Base-by-base conservation (phyloP, 1,140 invertebrate species). In the Euwallacea fornicatus region DNA sequence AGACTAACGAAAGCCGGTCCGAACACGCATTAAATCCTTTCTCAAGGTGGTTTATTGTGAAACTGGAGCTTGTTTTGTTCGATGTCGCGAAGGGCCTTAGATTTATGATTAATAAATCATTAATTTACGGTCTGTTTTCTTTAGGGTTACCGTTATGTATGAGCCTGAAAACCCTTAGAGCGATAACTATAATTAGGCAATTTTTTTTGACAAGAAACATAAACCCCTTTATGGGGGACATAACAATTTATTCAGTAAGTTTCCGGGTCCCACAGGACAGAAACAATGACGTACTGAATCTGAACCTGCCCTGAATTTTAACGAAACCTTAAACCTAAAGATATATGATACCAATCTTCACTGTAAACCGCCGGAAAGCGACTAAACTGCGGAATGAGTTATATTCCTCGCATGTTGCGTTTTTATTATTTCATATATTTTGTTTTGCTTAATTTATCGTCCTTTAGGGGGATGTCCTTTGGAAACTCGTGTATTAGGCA, bases 271-370 rank as follows among this genome's bases (percentile, higher is more conserved):
- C 42, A 42, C 13, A 46, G 11, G 11, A 16, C 60, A 65, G 50
- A 65, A 65, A 65, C 63, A 65, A 65, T 65, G 63, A 65, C 55
- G 46, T 4, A 59, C 63, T 67, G 55, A 67, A 58, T 67, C 54
- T 33, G 53, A 59, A 67, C 73, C 69, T 60, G 73, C 73, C 47
- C 55, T 74, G 73, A 74, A 74, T 74, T 74, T 74, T 71, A 74
- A 74, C 69, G 59, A 71, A 65, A 46, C 63, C 72, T 69, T 66
- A 73, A 73, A 64, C 55, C 61, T 60, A 16, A 71, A 73, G 72
- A 73, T 73, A 71, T 74, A 74, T 67, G 73, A 67, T 62, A 64
- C 62, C 69, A 74, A 74, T 73, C 68, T 74, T 74, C 65, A 67
- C 67, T 54, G 44, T 69, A 72, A 72, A 68, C 65, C 64, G 66